A percentile compares a stretch with the other conserved stretches of the same genome.
phyloP scores from a whole-genome alignment of 2,888 invertebrate species.

The Sinelater perroti region DNA sequence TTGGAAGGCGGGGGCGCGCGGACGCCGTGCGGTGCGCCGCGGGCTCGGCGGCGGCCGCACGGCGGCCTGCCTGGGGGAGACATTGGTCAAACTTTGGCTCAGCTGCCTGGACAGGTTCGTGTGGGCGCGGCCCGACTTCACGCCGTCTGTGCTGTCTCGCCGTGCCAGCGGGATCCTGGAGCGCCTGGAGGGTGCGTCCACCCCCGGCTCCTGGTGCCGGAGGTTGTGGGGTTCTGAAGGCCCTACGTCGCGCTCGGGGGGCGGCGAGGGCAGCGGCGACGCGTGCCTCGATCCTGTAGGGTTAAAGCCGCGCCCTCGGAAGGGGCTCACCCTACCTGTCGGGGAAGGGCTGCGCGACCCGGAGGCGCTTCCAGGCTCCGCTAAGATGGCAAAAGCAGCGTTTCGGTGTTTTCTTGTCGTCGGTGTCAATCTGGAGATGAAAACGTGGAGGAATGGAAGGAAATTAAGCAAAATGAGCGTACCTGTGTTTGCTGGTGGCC shows the following conservation, averaged over 20 bases:
- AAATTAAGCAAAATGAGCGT: constrained; percentile 17
- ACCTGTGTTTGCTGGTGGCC: constrained; percentile 58
- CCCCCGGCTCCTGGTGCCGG: not conserved
- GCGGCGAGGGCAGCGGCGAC: constrained; percentile 55
- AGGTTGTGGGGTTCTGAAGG: not conserved
- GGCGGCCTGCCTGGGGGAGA: constrained; percentile 30
- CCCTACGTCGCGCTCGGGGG: constrained; percentile 41
- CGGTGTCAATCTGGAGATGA: constrained; percentile 47
- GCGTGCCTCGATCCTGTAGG: constrained; percentile 57
- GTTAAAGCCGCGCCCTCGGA: constrained; percentile 60
- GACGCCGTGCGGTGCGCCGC: constrained; percentile 9
- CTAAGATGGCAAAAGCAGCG: constrained; percentile 59
- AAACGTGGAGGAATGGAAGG: not conserved
- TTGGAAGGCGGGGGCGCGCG: constrained; percentile 50
- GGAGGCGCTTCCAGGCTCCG: constrained; percentile 52
- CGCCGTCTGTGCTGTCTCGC: constrained; percentile 49
- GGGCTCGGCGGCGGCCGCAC: constrained; percentile 24
- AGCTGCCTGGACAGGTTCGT: constrained; percentile 49
- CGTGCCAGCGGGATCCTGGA: constrained; percentile 52
- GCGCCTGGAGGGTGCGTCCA: constrained; percentile 12
- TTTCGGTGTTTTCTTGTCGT: constrained; percentile 53
- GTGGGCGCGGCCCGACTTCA: constrained; percentile 36
- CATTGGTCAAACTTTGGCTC: constrained; percentile 26
- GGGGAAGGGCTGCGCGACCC: constrained; percentile 56
- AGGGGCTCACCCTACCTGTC: constrained; percentile 58